A percentile compares a stretch with the other conserved stretches of the same genome.
These are phyloP conservation scores for Chaenogobius annularis DNA, from an alignment of 2,113 vertebrate species.

Conservation along the genomic window DNA sequence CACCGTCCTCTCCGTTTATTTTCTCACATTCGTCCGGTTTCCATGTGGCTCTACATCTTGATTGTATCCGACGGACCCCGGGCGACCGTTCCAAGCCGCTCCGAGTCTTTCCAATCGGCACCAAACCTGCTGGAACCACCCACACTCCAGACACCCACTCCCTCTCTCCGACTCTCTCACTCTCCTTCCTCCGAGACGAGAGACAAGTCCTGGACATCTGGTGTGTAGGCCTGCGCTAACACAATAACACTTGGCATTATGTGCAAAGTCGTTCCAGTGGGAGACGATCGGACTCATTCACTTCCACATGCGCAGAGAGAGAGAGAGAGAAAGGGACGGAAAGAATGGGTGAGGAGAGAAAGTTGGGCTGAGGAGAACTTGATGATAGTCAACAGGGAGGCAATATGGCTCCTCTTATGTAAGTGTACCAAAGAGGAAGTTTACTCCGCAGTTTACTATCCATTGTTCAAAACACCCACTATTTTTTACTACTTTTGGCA, in stretches of 20 bases:
- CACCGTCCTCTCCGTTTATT: conserved; percentile 33
- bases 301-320: conserved; percentile 22
- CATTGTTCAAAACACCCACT: neutral
- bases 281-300: conserved; percentile 33
- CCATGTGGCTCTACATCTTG: conserved; percentile 21
- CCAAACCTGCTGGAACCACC: conserved; percentile 58
- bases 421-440: neutral
- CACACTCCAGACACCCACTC: conserved; percentile 64
- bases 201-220: conserved; percentile 1
- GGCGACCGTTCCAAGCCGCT: conserved; percentile 48
- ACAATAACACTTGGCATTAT: conserved; percentile 66
- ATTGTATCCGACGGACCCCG: conserved; percentile 43
- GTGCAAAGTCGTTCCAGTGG: conserved; percentile 45
- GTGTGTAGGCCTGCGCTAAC: conserved; percentile 63
- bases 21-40: conserved; percentile 28
- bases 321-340: conserved; percentile 15
- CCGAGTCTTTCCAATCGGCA: conserved; percentile 46
- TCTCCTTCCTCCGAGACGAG: neutral
- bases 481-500: neutral
- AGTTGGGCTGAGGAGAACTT: conserved; percentile 17
- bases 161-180: conserved; percentile 8
- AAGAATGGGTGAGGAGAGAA: conserved; percentile 31
- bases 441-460: neutral
- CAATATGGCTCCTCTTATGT: conserved; percentile 12
- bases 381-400: conserved; percentile 26